Evolutionary conservation across 2,797 vertebrate species (phyloP).

Genomic region (Botia almorhae): DNA sequence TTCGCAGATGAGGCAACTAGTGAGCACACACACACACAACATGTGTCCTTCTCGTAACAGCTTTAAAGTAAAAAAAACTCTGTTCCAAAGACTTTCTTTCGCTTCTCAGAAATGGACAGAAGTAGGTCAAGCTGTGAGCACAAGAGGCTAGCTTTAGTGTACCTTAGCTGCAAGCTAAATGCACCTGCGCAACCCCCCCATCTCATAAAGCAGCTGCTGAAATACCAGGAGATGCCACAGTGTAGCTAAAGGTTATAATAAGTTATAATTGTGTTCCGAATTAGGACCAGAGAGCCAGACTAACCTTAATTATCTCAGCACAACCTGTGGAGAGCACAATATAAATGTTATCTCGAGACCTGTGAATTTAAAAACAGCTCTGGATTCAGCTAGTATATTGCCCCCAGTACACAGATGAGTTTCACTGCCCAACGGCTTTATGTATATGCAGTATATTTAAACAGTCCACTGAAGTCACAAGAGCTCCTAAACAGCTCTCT

Average conservation of each 20-base stretch:
- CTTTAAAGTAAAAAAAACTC: slow-evolving; percentile 12
- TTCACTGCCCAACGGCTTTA: background rate
- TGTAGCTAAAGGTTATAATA: slow-evolving; percentile 13
- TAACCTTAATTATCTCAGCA: slow-evolving; percentile 28
- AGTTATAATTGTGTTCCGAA: slow-evolving; percentile 27
- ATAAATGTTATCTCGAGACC: background rate
- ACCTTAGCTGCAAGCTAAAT: slow-evolving; percentile 25
- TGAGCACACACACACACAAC: slow-evolving; percentile 10
- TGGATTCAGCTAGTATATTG: background rate
- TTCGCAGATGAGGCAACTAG: slow-evolving; percentile 22
- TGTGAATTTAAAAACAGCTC: background rate
- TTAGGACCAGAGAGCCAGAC: slow-evolving; percentile 15
- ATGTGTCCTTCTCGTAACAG: slow-evolving; percentile 1
- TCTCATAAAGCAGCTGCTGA: slow-evolving; percentile 26
- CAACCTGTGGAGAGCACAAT: background rate
- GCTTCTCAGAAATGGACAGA: slow-evolving; percentile 15
- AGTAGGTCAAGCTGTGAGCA: slow-evolving; percentile 41
- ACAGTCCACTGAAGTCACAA: slow-evolving; percentile 3
- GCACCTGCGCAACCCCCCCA: slow-evolving; percentile 25
- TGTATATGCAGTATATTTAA: background rate
- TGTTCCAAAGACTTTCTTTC: slow-evolving; percentile 4
- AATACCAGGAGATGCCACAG: background rate
- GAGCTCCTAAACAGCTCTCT: background rate
- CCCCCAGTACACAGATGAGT: background rate
- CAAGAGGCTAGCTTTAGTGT: slow-evolving; percentile 9